Base-by-base conservation (phyloP, 2,113 vertebrate species). In the Baryphthengus martii region DNA sequence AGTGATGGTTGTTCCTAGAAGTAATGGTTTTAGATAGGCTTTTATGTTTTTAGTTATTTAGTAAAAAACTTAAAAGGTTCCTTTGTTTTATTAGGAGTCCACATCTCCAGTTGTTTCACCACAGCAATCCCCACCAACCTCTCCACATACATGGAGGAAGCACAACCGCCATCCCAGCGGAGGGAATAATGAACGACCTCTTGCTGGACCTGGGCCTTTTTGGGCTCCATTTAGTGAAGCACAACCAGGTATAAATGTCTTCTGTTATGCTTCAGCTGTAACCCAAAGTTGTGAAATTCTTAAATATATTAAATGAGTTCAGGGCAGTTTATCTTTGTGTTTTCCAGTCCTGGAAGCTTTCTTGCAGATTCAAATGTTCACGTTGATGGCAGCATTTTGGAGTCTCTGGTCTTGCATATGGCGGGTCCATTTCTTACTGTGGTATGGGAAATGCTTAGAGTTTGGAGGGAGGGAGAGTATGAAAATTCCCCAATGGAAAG, bases 41-140 rank as follows among this genome's bases (percentile, higher is more conserved):
- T 95, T 87, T 56, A 42, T 94, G 61, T 86, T 29, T 93, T 95
- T 65, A 88, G 50, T 56, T 70, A n/a, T 44, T 45, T 52, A 91
- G 75, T 74, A 93, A 73, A 91, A 91, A 52, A 85, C 55, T 77
- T 93, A 84, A 84, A 96, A 93, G 47, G 77, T 97, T 92, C 33
- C 89, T 97, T 90, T 95, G 91, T 91, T 97, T 91, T 97, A 87
- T 92, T 96, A 99, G 99, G 99, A 99, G 77, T 98, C 99, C 35
- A 99, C 98, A 33, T 99, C 99, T 91, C 99, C 99, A 26, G 98
- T 99, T 88, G 99, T 99, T 95, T 99, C 99, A 29, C 99, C 99
- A 66, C 98, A 99, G 92, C 99, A 99, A 90, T 99, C 99, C 44
- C 99, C 99, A 59, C 99, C 99, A 87, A 96, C 98, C 76, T 99